Base-by-base conservation (phyloP, 1,140 invertebrate species). In the Hesperophylax magnus region DNA sequence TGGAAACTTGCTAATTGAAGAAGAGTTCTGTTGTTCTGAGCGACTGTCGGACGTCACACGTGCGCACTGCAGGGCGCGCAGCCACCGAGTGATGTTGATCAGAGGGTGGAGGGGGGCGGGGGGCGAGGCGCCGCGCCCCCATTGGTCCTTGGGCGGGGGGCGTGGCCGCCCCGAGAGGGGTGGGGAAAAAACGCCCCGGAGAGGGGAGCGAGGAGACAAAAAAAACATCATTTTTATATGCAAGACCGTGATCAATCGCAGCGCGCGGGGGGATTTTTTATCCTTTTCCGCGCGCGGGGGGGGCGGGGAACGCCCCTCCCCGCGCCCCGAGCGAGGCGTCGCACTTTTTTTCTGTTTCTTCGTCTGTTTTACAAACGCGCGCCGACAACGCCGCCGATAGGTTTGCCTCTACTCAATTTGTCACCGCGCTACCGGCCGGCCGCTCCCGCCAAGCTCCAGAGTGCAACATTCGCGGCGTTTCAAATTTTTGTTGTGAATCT, bases 201-300 rank as follows among this genome's bases (percentile, higher is more conserved):
- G 78, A 54, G 78, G 78, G 78, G 67, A 34, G 47, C 61, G 74
- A 39, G 15, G 39, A 60, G 67, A 72, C 69, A 63, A 74, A 79
- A 79, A 79, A 79, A 83, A 63, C 67, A 53, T 52, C 76, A 81
- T 83, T 83, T 83, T 83, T 83, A 76, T 78, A 83, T 80, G 82
- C 79, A 54, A 79, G 77, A 79, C 81, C 67, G 63, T 77, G 82
- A 81, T 81, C 82, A 82, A 84, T 84, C 82, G 82, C 76, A 20
- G 47, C 53, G 47, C 52, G 77, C 69, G 79, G 76, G 54, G 78
- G 74, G 71, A 61, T 78, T 78, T 78, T 78, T 72, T 79, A 60
- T 74, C 56, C 52, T 74, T 74, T 67, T 54, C 56, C 81, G 9
- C 78, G 58, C 72, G 27, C 17, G 53, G 34, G 56, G 63, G 67